Evolutionary conservation across 2,888 invertebrate species (phyloP), one percentile per base, ranked within the genome.

Genomic region (Myopa testacea): DNA sequence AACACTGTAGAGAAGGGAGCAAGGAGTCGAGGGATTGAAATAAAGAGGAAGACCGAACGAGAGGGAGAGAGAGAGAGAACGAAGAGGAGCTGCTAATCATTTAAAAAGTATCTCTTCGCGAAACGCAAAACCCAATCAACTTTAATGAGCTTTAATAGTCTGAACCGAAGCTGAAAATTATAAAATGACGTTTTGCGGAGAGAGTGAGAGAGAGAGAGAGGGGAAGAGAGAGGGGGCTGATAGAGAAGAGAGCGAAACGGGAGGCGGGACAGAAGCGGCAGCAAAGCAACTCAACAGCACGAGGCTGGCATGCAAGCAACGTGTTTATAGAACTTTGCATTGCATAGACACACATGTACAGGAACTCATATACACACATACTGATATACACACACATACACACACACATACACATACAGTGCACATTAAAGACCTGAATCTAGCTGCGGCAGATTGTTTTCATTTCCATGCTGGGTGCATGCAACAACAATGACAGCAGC

Each of bases 131-230:
- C 82, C 82, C 84, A 84, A 83, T 84, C 84, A 84, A 84, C 82
- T 84, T 84, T 83, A 83, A 84, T 84, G 84, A 83, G 82, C 82
- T 83, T 83, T 84, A 84, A 83, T 84, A 82, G 82, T 83, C 81
- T 81, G 82, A 80, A 82, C 37, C 65, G 65, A 65, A 65, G 65
- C 65, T 65, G 81, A 83, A 83, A 83, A 83, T 82, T 82, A 83
- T 82, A 82, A 78, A 78, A 78, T 70, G 75, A 77, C 77, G 73
- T 77, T 77, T 77, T 76, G 37, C 65, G 16, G 74, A 52, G 19
- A 16, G 37, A 37, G 14, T 1, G 37, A 14, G 8, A 10, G 14
- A 37, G 10, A 1, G 37, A 8, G 8, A 10, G 8, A 38, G 65
- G 10, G 14, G 37, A 38, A 5, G 38, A 4, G 12, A 14, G 65